Base-by-base conservation (phyloP, 1,140 invertebrate species). In the Panagrolaimus sp. region DNA sequence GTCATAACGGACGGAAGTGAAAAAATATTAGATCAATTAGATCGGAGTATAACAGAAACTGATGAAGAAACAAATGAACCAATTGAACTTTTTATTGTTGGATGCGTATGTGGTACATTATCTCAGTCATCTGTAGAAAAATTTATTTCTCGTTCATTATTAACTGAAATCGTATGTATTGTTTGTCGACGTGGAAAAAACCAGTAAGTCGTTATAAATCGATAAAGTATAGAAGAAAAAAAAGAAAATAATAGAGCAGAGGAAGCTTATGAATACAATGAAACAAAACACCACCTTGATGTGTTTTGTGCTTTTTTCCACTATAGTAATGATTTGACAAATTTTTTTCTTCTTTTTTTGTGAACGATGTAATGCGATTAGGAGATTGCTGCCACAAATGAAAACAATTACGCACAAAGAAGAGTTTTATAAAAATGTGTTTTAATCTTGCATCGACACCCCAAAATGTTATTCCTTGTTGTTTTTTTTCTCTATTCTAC, bases 121-220 rank as follows among this genome's bases (percentile, higher is more conserved):
- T 11, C 20, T 3, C 20, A 57, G 20, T 1, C 51, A 11, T 27
- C n/a, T 11, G 27, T 57, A 27, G 20, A 57, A 27, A 20, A 57
- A 27, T 57, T 57, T 16, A 57, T 57, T 13, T 57, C 51, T n/a
- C 11, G 20, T 20, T 13, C 51, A 25, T 27, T 57, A 20, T n/a
- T 16, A 57, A 57, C 13, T 27, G 51, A 57, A 20, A 57, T 57
- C 2, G 51, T 57, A 27, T 57, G 51, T 57, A 57, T 57, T 57
- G 27, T 57, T 57, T 11, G 20, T 20, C 51, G 20, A 23, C 9
- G 27, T 25, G 51, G 20, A 57, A 27, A 57, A 11, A 57, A 57
- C 8, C 20, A 20, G 51, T 57, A 57, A n/a, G 51, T 57, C 7
- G 31, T 38, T 38, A 38, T 7, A 38, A 38, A 38, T 38, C 31